Evolutionary conservation across 2,888 invertebrate species (phyloP), one percentile per base, ranked within the genome.

Genomic region (Endotricha flammealis): DNA sequence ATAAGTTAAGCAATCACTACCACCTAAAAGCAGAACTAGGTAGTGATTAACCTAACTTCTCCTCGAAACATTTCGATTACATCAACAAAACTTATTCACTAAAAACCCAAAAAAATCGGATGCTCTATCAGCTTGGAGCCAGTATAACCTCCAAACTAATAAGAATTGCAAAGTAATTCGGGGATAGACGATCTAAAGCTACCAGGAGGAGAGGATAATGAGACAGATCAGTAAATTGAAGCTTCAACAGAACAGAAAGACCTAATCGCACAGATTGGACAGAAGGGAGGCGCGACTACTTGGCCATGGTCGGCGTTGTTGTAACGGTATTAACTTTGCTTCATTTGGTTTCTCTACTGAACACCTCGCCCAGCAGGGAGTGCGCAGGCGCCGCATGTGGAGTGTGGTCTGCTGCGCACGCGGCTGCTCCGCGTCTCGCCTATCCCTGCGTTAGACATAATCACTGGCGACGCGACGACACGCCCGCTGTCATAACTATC

Each of bases 331-430:
- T 88, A 89, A 88, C 89, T 88, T 87, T 83, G 88, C 87, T 88
- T 89, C 89, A 79, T 88, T 88, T 77, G 88, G 88, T 88, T 88
- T 89, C 83, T 89, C 86, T 79, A 89, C 87, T 78, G 89, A 89
- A 86, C 91, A 92, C 88, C 92, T 90, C 85, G 93, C 91, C 93
- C 93, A 93, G 82, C 93, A 91, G 69, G 93, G 93, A 70, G 93
- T 92, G 85, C 93, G 91, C 77, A 93, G 91, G 64, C 92, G 91
- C 79, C 93, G 90, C 86, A 89, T 90, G 88, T 90, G 91, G 50
- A 90, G 88, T 54, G 91, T 88, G 32, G 76, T 57, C 48, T 76
- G 76, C 72, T 78, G 76, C 57, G 68, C 64, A 2, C 78, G 72
- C 49, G 78, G 79, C 72, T 74, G 82, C 78, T 77, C 82, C 28